Evolutionary conservation across 2,888 invertebrate genomes (phyloP).

Genomic region (Diloba caeruleocephala): DNA sequence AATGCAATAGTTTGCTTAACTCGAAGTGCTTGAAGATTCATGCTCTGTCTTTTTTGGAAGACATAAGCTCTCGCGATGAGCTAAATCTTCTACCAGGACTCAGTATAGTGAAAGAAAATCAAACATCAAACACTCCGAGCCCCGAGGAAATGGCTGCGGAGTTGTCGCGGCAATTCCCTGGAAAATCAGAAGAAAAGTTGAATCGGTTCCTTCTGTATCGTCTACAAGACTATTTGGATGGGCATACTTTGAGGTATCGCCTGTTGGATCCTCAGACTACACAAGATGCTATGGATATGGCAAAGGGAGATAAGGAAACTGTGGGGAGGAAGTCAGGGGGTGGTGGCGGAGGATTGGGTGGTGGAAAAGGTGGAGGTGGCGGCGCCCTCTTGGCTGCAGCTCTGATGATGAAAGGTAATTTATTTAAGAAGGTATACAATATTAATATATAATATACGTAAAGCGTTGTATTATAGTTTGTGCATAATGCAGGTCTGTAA

Average conservation of each 20-base stretch:
- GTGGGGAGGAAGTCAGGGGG: constrained; percentile 83
- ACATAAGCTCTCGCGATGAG: constrained; percentile 91
- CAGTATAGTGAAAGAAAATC: constrained; percentile 92
- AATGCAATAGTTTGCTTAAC: constrained; percentile 84
- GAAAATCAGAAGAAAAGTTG: constrained; percentile 93
- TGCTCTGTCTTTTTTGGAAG: constrained; percentile 93
- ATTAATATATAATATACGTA: too few species aligned
- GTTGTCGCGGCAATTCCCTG: constrained; percentile 93
- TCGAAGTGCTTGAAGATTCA: constrained; percentile 94
- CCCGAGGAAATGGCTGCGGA: constrained; percentile 91
- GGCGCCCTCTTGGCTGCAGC: constrained; percentile 89
- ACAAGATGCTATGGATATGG: constrained; percentile 87
- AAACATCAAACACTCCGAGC: constrained; percentile 76
- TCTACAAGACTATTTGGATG: constrained; percentile 92
- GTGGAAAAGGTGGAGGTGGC: constrained; percentile 78
- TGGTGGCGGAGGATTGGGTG: constrained; percentile 78
- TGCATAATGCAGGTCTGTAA: too few species aligned
- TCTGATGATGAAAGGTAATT: constrained; percentile 90
- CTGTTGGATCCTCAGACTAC: constrained; percentile 91
- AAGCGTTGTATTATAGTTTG: too few species aligned
- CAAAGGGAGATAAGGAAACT: constrained; percentile 78
- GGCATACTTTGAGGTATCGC: constrained; percentile 92
- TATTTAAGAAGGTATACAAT: neutral
- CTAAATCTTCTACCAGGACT: constrained; percentile 92
- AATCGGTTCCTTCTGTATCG: constrained; percentile 92